phyloP scores from a whole-genome alignment of 2,888 invertebrate genomes.

The Craniophora ligustri region DNA sequence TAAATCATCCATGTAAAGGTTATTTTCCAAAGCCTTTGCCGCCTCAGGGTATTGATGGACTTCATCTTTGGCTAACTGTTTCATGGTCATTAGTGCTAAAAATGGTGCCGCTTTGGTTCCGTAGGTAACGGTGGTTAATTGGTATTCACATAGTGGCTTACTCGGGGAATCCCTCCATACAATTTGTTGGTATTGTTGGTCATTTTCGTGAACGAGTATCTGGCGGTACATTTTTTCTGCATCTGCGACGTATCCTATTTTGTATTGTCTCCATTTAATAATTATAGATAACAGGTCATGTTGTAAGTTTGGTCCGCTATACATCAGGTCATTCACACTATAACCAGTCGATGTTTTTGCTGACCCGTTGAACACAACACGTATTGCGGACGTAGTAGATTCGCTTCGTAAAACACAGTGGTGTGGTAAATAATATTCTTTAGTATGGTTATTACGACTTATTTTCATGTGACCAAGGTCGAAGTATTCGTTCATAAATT shows the following conservation, averaged over 20 bases:
- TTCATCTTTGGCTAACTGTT: neutral
- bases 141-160: neutral
- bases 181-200: slow-evolving; percentile 2
- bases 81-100: neutral
- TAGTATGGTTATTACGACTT: no score
- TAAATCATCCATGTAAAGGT: neutral
- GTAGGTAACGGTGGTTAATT: neutral
- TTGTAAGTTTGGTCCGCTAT: slow-evolving; percentile 7
- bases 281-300: neutral
- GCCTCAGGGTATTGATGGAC: neutral
- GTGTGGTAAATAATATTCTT: slow-evolving; percentile 4
- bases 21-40: no score
- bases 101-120: neutral
- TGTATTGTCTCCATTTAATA: slow-evolving; percentile 14
- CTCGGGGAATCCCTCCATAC: neutral
- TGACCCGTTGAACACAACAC: slow-evolving; percentile 10
- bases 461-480: neutral
- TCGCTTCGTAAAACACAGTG: slow-evolving; percentile 1
- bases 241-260: slow-evolving; percentile 16
- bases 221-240: slow-evolving; percentile 8
- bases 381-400: neutral
- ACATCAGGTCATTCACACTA: slow-evolving; percentile 12
- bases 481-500: neutral
- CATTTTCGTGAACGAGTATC: neutral
- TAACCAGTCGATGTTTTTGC: neutral